These are phyloP conservation scores for Macrostomum cliftonense DNA, from an alignment of 2,888 invertebrate species.

Conservation along the genomic window DNA sequence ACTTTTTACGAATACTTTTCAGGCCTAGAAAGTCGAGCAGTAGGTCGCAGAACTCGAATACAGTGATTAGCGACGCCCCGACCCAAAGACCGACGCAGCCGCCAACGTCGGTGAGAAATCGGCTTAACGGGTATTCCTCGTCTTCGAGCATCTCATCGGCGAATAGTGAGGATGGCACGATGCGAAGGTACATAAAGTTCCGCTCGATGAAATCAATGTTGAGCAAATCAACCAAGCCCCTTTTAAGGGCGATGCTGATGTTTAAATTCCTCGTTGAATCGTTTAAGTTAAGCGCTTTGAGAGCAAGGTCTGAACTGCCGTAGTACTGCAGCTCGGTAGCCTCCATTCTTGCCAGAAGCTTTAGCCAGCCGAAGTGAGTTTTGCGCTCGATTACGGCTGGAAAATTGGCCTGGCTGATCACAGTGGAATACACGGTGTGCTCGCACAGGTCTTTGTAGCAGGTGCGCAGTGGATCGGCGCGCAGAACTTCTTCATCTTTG, in stretches of 20 bases:
- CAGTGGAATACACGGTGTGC: constrained; percentile 4
- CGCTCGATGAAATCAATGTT: constrained; percentile 10
- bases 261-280: background rate
- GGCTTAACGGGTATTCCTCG: constrained; percentile 9
- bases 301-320: background rate
- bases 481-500: no score
- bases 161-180: constrained; percentile 10
- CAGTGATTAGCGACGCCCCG: constrained; percentile 11
- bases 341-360: constrained; percentile 6
- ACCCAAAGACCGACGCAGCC: constrained; percentile 12
- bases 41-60: constrained; percentile 11
- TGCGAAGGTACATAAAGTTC: constrained; percentile 10
- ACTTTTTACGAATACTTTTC: no score
- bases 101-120: constrained; percentile 11
- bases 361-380: constrained; percentile 6
- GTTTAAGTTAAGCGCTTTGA: constrained; percentile 2
- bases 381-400: constrained; percentile 8
- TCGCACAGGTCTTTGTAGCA: constrained; percentile 2
- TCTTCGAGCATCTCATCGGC: constrained; percentile 10
- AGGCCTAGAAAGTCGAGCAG: constrained; percentile 1
- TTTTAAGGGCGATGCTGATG: background rate
- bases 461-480: no score
- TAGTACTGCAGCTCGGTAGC: constrained; percentile 1
- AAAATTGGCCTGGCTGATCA: constrained; percentile 10
- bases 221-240: constrained; percentile 5